Conservation (phyloP, 30 jellyfish, hydroid and myxozoan genomes). For the Clytia hemisphaerica region DNA sequence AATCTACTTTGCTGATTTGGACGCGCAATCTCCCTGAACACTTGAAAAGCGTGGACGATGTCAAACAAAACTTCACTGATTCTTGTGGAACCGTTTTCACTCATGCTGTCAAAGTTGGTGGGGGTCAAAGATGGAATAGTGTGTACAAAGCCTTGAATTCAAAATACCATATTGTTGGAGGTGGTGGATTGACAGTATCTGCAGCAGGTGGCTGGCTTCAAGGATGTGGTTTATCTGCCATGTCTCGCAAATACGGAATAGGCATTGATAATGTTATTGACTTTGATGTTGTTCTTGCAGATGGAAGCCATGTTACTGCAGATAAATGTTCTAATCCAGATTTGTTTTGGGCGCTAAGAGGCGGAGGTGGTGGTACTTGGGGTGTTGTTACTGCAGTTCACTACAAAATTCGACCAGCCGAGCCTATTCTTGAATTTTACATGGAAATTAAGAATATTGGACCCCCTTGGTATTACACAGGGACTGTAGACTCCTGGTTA, state of each 20-base stretch:
- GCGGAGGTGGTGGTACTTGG: conserved; percentile 14
- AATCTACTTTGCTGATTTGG: conserved; percentile 4
- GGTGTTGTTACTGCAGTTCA: conserved; percentile 3
- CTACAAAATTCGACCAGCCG: neutral
- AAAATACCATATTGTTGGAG: conserved; percentile 11
- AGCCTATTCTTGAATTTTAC: neutral
- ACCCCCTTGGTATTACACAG: too few species aligned
- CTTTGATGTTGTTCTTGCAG: conserved; percentile 8
- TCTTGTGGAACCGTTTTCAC: conserved; percentile 5
- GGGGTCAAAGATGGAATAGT: conserved; percentile 7
- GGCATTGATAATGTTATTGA: conserved; percentile 5
- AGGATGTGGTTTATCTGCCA: conserved; percentile 5
- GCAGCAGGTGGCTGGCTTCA: conserved; percentile 12
- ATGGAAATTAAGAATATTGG: neutral
- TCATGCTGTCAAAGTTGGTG: conserved; percentile 1
- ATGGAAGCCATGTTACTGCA: neutral
- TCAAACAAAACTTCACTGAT: conserved; percentile 4
- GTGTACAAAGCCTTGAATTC: neutral
- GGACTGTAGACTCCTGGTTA: neutral
- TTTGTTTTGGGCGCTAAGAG: conserved; percentile 10
- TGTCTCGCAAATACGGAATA: conserved; percentile 7
- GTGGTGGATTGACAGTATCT: conserved; percentile 12
- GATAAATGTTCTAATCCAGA: conserved; percentile 4
- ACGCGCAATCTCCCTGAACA: too few species aligned
- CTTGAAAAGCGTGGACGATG: neutral